phyloP scores from a whole-genome alignment of 2,113 vertebrate genomes.

The Crotalus viridis region DNA sequence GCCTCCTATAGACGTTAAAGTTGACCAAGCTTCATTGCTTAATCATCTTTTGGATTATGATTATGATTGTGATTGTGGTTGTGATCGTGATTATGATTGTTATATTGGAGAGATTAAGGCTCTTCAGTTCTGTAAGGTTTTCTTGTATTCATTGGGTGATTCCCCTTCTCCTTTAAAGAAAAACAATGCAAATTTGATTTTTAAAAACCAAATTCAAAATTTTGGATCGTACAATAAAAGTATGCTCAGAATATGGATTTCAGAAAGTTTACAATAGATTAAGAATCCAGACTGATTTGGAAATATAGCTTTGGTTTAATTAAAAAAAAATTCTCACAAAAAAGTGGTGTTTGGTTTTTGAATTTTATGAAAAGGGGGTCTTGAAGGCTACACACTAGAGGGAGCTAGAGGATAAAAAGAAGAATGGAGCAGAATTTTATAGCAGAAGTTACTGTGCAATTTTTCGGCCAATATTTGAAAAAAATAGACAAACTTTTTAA shows the following conservation, averaged over 20 bases:
- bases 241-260: neutral
- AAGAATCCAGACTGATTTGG: neutral
- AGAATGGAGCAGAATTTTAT: neutral
- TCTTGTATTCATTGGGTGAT: neutral
- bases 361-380: neutral
- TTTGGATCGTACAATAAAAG: neutral
- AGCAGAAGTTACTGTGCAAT: neutral
- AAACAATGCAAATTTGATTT: neutral
- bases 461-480: neutral
- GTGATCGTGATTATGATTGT: too few relatives aligned
- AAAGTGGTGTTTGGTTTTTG: neutral
- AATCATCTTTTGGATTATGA: neutral
- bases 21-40: neutral
- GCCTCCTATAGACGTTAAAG: neutral
- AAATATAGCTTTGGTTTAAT: neutral
- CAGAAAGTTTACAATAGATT: neutral
- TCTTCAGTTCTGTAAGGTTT: neutral
- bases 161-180: neutral
- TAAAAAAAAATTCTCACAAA: neutral
- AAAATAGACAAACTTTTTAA: neutral
- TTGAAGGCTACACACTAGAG: neutral
- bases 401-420: neutral
- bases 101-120: neutral
- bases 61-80: too few relatives aligned
- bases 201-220: neutral